Evolutionary conservation across 1,140 invertebrate genomes (phyloP).

Genomic region (Temnothorax nylanderi): DNA sequence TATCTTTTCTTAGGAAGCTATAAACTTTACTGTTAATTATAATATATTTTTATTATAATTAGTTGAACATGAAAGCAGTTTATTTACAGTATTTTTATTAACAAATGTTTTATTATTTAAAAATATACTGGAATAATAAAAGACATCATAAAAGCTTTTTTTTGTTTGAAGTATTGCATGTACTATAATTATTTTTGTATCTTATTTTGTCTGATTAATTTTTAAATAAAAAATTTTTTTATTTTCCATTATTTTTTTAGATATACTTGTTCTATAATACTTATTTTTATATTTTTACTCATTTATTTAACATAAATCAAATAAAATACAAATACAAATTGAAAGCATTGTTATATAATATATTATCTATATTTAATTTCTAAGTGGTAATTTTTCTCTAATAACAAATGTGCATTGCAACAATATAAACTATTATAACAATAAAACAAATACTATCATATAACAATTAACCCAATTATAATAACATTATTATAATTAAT

Average conservation of each 20-base stretch:
- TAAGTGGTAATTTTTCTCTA: neutral
- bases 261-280: neutral
- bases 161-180: neutral
- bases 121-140: neutral
- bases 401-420: slow-evolving; percentile 10
- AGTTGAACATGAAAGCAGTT: neutral
- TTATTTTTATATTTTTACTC: neutral
- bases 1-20: neutral
- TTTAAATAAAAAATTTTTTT: neutral
- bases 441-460: neutral
- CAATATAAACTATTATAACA: neutral
- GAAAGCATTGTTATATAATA: neutral
- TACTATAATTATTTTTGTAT: neutral
- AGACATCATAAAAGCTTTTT: neutral
- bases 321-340: neutral
- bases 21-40: neutral
- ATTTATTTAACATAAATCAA: neutral
- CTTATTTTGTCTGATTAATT: neutral
- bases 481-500: slow-evolving; percentile 17
- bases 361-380: slow-evolving; percentile 26
- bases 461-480: slow-evolving; percentile 4
- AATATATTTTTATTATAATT: neutral
- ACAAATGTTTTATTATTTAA: neutral
- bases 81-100: neutral
- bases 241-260: neutral